Percentiles rank a stretch among this genome's conserved stretches.
Conservation (phyloP, 2,113 vertebrate species). For the Orthonyx spaldingii region DNA sequence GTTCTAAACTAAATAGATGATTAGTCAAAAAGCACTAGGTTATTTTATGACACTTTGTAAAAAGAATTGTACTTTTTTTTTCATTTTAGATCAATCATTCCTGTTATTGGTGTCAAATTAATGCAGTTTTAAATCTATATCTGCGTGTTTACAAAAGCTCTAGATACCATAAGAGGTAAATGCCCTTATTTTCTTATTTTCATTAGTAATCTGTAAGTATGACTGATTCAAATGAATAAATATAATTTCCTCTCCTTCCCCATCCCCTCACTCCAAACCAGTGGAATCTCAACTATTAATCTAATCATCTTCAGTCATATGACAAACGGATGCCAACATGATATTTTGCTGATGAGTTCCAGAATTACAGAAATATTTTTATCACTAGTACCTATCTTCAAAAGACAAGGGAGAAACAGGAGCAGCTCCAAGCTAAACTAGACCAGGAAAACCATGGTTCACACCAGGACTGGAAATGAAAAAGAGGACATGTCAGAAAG, state of each 20-base stretch:
- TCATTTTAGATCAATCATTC: background rate
- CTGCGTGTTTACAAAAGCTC: background rate
- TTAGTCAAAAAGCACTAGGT: background rate
- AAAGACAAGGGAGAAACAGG: background rate
- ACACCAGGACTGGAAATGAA: background rate
- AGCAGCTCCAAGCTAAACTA: background rate
- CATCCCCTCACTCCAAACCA: accelerated
- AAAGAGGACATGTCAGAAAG: background rate
- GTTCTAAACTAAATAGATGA: background rate
- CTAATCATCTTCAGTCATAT: background rate
- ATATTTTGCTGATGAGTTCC: background rate
- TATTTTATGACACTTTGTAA: background rate
- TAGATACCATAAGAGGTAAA: background rate
- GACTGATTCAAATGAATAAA: background rate
- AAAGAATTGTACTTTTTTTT: background rate
- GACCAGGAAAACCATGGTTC: background rate
- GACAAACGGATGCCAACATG: background rate
- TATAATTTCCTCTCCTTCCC: background rate
- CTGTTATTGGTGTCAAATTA: background rate
- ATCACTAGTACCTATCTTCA: background rate
- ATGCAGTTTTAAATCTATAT: background rate
- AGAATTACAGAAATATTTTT: background rate
- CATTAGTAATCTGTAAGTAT: background rate
- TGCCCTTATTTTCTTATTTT: background rate
- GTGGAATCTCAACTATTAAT: background rate